A percentile compares a stretch with the other conserved stretches of the same genome.
phyloP scores from a whole-genome alignment of 2,888 invertebrate genomes.

The Sphaeridia pumilis region DNA sequence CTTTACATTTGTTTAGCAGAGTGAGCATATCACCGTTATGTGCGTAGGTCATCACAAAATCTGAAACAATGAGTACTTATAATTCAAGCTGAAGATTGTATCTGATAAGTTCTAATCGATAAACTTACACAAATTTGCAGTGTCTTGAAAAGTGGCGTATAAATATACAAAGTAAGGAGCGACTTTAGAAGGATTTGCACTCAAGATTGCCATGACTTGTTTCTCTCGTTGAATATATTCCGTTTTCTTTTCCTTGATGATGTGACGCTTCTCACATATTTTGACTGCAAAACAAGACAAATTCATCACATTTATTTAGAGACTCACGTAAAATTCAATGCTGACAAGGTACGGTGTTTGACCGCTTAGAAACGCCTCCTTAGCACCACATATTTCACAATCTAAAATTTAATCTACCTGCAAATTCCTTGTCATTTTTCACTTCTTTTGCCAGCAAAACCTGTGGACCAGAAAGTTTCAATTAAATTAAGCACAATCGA shows the following conservation, averaged over 20 bases:
- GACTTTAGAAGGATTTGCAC: slow-evolving; percentile 48
- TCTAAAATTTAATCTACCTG: no score
- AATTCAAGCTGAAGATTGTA: background rate
- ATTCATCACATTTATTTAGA: slow-evolving; percentile 1
- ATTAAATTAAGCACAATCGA: background rate
- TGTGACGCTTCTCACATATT: slow-evolving; percentile 92
- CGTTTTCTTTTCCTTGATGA: slow-evolving; percentile 82
- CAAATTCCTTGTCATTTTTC: slow-evolving; percentile 77
- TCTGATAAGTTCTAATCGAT: no score
- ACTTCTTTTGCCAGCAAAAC: slow-evolving; percentile 87
- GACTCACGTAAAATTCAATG: no score
- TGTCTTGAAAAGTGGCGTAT: slow-evolving; percentile 93
- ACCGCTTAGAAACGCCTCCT: no score
- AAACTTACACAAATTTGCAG: slow-evolving; percentile 62
- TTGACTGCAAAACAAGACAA: slow-evolving; percentile 60
- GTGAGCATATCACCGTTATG: slow-evolving; percentile 87
- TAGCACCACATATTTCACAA: no score
- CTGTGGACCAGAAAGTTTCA: no score
- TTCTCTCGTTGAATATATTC: slow-evolving; percentile 89
- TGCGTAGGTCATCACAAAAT: slow-evolving; percentile 91
- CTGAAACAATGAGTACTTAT: slow-evolving; percentile 38
- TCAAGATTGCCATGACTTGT: slow-evolving; percentile 77
- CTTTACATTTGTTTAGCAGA: slow-evolving; percentile 79
- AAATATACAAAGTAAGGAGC: slow-evolving; percentile 81
- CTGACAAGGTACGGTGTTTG: no score